Base-by-base conservation (phyloP, 2,888 invertebrate species). In the Thalpophila matura region DNA sequence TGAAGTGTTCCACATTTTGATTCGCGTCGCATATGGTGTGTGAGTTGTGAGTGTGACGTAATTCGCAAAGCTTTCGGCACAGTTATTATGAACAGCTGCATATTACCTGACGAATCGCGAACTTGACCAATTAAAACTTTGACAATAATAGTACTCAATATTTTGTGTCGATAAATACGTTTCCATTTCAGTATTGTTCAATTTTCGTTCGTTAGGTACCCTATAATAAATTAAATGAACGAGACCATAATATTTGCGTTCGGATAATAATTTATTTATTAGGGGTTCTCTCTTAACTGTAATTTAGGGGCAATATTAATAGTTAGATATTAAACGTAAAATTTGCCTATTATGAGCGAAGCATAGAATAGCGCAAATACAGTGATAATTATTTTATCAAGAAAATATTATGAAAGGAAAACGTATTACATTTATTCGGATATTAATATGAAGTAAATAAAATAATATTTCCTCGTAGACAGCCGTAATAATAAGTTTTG, bases 361-460 rank as follows among this genome's bases (percentile, higher is more conserved):
- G 47, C 61, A 68, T 58, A 67, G 63, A 75, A 71, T 66, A 64
- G 45, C 45, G 56, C 47, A 54, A 53, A 46, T 61, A 70, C 54
- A 62, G 68, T 66, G 62, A 53, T 58, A 43, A 76, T 69, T 49
- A 45, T 73, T 76, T 80, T 78, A 80, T 72, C 62, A 72, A 66
- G 42, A 59, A 56, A 70, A 79, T 57, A 61, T 61, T 46, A 65
- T 59, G 27, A 72, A 72, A 82, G 76, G 75, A 77, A 81, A 82
- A 74, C 74, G 70, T 71, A 65, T 66, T 61, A 58, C 73, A 71
- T 82, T 82, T 80, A 78, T 77, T 81, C 70, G 71, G 75, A 79
- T 80, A 82, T 82, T 84, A 86, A 82, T 82, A 84, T 76, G 78
- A 80, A 84, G 81, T 84, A 85, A 84, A 83, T 86, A 85, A 85